Base-by-base conservation (phyloP, 1,140 invertebrate species). In the Drosophila pseudoananassae region DNA sequence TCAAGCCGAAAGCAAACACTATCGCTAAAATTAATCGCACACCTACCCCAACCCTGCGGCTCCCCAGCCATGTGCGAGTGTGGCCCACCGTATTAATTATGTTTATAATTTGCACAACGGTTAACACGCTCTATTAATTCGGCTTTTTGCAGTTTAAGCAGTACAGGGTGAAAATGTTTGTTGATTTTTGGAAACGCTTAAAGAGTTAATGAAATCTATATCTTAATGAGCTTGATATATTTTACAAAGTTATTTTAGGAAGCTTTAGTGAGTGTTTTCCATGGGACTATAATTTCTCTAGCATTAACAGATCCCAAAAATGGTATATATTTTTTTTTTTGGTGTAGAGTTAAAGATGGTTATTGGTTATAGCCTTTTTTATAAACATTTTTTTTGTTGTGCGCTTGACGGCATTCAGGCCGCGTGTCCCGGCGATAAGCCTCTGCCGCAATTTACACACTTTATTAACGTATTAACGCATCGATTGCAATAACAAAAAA, bases 401-500 rank as follows among this genome's bases (percentile, higher is more conserved):
- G 38, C 8, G 47, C 66, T 71, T 73, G 58, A 58, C 51, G 71
- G 56, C 65, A 60, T 58, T 53, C 45, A 61, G 64, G 76, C 47
- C 58, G 56, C 69, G 56, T 74, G 63, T 55, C 55, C 72, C 43
- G 43, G 64, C 78, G 82, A 87, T 87, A 87, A 87, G 78, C 75
- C 61, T 63, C 70, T 59, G 82, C 78, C 82, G 49, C 82, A 78
- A 75, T 84, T 89, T 90, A 89, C 85, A 85, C 85, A 90, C 75
- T 89, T 89, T 89, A 90, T 90, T 90, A 90, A 82, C 85, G 85
- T 89, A 90, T 90, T 90, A 90, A 89, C 85, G 85, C 85, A 90
- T 75, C 77, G 63, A 65, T 54, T 53, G 45, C 54, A 65, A 57
- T 45, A 38, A 47, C 27, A 45, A 61, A 27, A 20, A 53, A 59